Evolutionary conservation across 2,113 vertebrate species (phyloP).

Genomic region (Pelusios castaneus): DNA sequence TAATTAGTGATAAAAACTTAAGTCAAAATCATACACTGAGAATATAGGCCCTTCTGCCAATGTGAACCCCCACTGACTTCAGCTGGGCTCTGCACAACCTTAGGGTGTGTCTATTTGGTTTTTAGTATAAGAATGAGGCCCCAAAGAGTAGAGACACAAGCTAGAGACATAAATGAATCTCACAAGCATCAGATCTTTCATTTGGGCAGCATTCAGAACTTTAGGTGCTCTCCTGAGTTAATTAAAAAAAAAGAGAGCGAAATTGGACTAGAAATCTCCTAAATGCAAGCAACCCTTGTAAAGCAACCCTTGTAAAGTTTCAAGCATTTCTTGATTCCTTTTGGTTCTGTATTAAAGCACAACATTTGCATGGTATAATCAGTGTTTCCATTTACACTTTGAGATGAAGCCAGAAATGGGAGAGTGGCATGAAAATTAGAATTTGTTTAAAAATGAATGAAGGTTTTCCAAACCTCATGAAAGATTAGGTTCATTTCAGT

Average conservation of each 20-base stretch:
- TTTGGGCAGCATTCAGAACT: neutral
- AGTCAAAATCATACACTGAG: neutral
- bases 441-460: neutral
- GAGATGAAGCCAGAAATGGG: neutral
- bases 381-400: neutral
- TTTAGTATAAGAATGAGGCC: neutral
- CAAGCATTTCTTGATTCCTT: neutral
- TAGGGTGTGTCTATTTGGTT: neutral
- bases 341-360: neutral
- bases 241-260: neutral
- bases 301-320: fast-evolving
- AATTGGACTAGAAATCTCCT: neutral
- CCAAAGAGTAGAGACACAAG: neutral
- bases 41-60: neutral
- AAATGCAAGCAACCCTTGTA: fast-evolving
- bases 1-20: neutral
- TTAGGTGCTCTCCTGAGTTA: neutral
- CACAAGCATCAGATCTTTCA: neutral
- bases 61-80: neutral
- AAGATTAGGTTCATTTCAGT: neutral
- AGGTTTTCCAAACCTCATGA: neutral
- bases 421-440: neutral
- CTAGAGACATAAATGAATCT: neutral
- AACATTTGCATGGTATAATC: neutral
- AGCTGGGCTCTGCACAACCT: neutral